Evolutionary conservation across 1,140 invertebrate genomes (phyloP), one percentile per base, ranked within the genome.

Genomic region (Limonius californicus): DNA sequence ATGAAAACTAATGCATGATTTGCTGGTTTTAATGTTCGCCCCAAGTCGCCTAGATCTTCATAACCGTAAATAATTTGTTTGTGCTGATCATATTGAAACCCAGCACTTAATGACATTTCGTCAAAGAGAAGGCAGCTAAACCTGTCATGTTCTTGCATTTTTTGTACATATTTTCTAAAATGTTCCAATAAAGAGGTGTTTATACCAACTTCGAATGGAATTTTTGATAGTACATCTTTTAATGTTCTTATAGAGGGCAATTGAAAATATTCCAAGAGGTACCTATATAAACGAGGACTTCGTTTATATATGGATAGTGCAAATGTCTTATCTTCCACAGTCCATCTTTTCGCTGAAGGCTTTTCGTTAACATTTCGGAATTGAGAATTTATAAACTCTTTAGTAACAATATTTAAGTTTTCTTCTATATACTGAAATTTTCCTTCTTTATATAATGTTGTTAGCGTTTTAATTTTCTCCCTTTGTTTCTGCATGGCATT

Each of bases 221-320:
- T 55, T 11, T 56, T 59, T 12, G 56, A 32, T 30, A 66, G 45
- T 18, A 63, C 20, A 9, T 1, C 1, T 45, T 60, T 63, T 20
- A 67, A 54, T 43, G 45, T 63, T 57, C 54, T 57, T 35, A 43
- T 15, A 14, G 64, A 63, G n/a, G 64, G 56, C 15, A 66, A 59
- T 8, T 45, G 30, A 66, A 66, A 66, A 59, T 19, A 54, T 2
- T 59, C 20, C 18, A 39, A 20, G 27, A 54, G 27, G 54, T 59
- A 63, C 14, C 61, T 47, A 60, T 63, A 66, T 23, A 60, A 53
- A 23, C 53, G 30, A 15, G 62, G 58, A 47, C 61, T 61, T 59
- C 42, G 20, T 54, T 66, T 62, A 32, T 54, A 66, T 1, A 63
- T 55, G 14, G 64, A 59, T 7, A 66, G 16, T 18, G 61, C 64